Evolutionary conservation across 2,113 vertebrate genomes (phyloP), one percentile per base, ranked within the genome.

Genomic region (Caretta caretta): DNA sequence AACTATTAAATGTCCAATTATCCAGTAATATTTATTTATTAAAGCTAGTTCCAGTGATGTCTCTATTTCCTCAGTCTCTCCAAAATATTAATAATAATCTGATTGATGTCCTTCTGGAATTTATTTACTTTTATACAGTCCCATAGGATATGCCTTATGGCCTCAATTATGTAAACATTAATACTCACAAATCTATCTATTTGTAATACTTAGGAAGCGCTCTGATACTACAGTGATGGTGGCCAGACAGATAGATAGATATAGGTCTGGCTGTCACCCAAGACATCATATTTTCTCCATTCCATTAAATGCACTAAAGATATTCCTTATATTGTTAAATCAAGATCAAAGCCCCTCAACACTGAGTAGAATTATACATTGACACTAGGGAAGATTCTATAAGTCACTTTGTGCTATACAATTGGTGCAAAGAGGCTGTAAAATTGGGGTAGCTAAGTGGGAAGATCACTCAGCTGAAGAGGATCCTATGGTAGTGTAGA

Each of bases 281-380:
- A 88, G 79, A 91, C 0, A 1, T 84, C 75, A 93, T 76, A 91
- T 96, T 92, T 96, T 93, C 95, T 91, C 85, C 88, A 93, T 82
- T 65, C 53, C 59, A 20, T 93, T 93, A 97, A 95, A 95, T 93
- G 65, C 54, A 91, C 87, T 81, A 91, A 82, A 95, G 88, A 95
- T 87, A 91, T 82, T 95, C 92, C 92, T 93, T 82, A 90, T 80
- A 93, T 51, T 87, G 88, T 89, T 80, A 93, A 96, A 93, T 87
- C 88, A 92, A 97, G 91, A 90, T 96, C 91, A 94, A 89, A 72
- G 82, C 22, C 92, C 76, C 93, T 93, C 96, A 96, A 90, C 57
- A 81, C 35, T 72, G 79, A 87, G 89, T 88, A 88, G 94, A 91
- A 29, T 79, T 84, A 94, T 85, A 94, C 10, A 10, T 75, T 92